phyloP scores from a whole-genome alignment of 2,888 invertebrate genomes.

The Erpobdella octoculata region DNA sequence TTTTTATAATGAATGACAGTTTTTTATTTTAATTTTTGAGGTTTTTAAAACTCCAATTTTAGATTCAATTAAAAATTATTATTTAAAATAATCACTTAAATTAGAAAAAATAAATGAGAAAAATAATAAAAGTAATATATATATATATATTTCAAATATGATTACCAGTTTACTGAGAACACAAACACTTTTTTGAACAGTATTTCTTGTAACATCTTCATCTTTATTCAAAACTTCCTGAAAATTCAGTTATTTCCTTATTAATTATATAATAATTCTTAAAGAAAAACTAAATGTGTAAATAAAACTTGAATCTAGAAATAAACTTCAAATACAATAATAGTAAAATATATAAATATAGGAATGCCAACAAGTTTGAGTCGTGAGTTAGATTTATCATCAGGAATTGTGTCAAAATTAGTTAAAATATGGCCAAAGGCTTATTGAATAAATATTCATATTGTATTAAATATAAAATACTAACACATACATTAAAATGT shows the following conservation, averaged over 20 bases:
- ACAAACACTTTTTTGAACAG: conserved; percentile 95
- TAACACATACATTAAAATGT: no score
- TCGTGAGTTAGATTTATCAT: no score
- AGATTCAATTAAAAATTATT: neutral
- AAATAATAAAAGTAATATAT: neutral
- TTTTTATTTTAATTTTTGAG: no score
- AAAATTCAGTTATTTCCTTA: conserved; percentile 40
- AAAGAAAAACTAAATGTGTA: neutral
- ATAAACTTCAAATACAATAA: neutral
- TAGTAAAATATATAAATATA: no score
- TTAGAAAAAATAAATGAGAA: neutral
- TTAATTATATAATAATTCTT: neutral
- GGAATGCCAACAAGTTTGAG: no score
- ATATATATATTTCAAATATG: neutral
- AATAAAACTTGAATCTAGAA: neutral
- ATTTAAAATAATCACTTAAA: neutral
- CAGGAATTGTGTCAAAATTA: no score
- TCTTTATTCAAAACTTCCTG: conserved; percentile 83
- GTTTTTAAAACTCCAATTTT: no score
- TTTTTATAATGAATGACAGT: neutral
- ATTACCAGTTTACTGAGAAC: conserved; percentile 68
- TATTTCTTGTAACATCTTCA: conserved; percentile 89
- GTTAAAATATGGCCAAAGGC: no score
- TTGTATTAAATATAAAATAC: no score
- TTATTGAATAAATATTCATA: no score